These are phyloP conservation scores for Drosophila parvula DNA, from an alignment of 1,140 invertebrate species.

Conservation along the genomic window DNA sequence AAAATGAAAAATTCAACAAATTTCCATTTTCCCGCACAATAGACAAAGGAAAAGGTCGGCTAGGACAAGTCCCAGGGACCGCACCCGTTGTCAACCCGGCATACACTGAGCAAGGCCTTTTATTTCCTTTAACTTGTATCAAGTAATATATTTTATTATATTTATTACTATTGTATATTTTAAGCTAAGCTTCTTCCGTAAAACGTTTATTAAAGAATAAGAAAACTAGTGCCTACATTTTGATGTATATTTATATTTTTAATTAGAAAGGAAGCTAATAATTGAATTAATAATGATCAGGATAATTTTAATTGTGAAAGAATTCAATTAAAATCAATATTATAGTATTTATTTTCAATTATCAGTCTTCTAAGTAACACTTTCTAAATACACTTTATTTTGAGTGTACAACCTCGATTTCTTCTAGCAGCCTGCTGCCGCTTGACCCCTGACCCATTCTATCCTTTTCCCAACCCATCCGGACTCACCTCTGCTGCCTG, in stretches of 20 bases:
- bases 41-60: conserved; percentile 48
- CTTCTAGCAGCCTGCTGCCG: not conserved
- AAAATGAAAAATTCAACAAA: conserved; percentile 48
- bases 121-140: not conserved
- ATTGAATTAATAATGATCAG: too few relatives aligned
- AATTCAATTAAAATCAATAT: not conserved
- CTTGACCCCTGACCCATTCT: conserved; percentile 16
- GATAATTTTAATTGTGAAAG: too few relatives aligned
- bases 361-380: not conserved
- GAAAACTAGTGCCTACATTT: too few relatives aligned
- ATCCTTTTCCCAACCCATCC: not conserved
- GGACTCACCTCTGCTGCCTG: conserved; percentile 63
- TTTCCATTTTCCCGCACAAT: conserved; percentile 46
- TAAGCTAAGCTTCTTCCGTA: too few relatives aligned
- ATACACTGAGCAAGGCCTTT: not conserved
- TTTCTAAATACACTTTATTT: not conserved
- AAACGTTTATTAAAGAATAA: too few relatives aligned
- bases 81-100: conserved; percentile 12
- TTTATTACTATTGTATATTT: not conserved
- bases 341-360: not conserved
- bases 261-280: too few relatives aligned
- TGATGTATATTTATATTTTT: too few relatives aligned
- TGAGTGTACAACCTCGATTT: not conserved
- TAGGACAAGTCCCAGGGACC: conserved; percentile 8
- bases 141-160: not conserved